Evolutionary conservation across 2,113 vertebrate species (phyloP), one percentile per base, ranked within the genome.

Genomic region (Himantopus leucocephalus): DNA sequence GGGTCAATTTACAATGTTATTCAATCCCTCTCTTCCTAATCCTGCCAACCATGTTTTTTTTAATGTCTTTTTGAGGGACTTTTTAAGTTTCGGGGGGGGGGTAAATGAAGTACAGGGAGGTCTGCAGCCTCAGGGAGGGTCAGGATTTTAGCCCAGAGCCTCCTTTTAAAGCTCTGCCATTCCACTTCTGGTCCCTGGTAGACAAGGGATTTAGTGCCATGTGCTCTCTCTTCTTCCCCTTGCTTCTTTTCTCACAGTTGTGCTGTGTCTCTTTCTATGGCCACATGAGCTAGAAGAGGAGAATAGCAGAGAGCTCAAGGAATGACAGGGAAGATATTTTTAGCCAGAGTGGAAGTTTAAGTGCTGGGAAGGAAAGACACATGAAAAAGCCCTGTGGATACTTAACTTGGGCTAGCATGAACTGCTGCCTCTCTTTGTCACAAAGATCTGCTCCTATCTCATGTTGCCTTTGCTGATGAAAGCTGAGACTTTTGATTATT

Each of bases 271-370:
- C 26, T 66, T 79, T 76, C 39, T 72, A 8, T 58, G 88, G 30
- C 60, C 27, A 2, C 18, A 8, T 89, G 91, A 87, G 43, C 64
- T 92, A 73, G n/a, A 87, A 77, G 37, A 56, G 37, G 52, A 70
- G 74, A 90, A 52, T 6, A 86, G 62, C 68, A 73, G n/a, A 83
- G 62, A 59, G 56, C 86, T 87, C 9, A 39, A 86, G 56, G 48
- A 71, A 52, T 78, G 70, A 21, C 8, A 83, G 59, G 32, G 23
- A 63, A 81, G 80, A 24, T 96, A 87, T 85, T 92, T 96, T 94
- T 95, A 97, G 89, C n/a, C 60, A 43, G 27, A 76, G 26, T 95
- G 64, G 32, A 94, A 95, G 45, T 73, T 77, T 45, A 63, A 93
- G 55, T 86, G 72, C 83, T 50, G 37, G 56, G 48, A 84, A 48